These are phyloP conservation scores for Caenorhabditis sp. DNA, from an alignment of 2,888 invertebrate genomes.

Conservation along the genomic window DNA sequence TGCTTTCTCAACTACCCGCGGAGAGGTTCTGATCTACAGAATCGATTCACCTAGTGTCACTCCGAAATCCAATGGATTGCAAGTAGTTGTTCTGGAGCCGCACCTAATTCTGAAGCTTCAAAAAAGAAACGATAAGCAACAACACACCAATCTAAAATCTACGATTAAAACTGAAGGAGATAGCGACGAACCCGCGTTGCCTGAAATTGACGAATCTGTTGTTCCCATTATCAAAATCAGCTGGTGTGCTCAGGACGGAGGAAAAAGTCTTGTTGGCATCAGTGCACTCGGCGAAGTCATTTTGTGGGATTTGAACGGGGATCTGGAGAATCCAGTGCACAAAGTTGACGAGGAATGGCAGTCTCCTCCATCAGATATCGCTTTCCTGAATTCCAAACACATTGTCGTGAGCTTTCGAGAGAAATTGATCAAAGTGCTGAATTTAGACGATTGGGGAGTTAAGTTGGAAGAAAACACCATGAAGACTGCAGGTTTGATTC, in stretches of 20 bases:
- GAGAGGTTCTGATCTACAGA: slow-evolving; percentile 60
- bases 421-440: slow-evolving; percentile 44
- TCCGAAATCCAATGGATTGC: neutral
- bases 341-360: slow-evolving; percentile 37
- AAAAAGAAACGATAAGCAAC: neutral
- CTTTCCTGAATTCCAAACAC: slow-evolving; percentile 37
- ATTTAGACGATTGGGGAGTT: slow-evolving; percentile 36
- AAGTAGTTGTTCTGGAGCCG: slow-evolving; percentile 13
- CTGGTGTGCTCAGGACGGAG: slow-evolving; percentile 47
- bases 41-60: slow-evolving; percentile 12
- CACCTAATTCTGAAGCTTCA: slow-evolving; percentile 17
- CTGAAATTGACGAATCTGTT: slow-evolving; percentile 18
- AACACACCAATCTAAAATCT: too few species aligned
- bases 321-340: slow-evolving; percentile 18
- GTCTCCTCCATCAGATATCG: slow-evolving; percentile 55
- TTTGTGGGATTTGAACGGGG: slow-evolving; percentile 48
- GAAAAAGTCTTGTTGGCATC: slow-evolving; percentile 29
- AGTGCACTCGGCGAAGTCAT: slow-evolving; percentile 49
- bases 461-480: slow-evolving; percentile 50
- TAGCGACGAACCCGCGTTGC: neutral
- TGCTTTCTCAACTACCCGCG: slow-evolving; percentile 52
- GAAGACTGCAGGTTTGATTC: slow-evolving; percentile 55
- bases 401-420: slow-evolving; percentile 59
- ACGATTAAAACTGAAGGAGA: too few species aligned
- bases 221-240: slow-evolving; percentile 39